phyloP scores from a whole-genome alignment of 2,797 vertebrate species.

The Tangara arthus region DNA sequence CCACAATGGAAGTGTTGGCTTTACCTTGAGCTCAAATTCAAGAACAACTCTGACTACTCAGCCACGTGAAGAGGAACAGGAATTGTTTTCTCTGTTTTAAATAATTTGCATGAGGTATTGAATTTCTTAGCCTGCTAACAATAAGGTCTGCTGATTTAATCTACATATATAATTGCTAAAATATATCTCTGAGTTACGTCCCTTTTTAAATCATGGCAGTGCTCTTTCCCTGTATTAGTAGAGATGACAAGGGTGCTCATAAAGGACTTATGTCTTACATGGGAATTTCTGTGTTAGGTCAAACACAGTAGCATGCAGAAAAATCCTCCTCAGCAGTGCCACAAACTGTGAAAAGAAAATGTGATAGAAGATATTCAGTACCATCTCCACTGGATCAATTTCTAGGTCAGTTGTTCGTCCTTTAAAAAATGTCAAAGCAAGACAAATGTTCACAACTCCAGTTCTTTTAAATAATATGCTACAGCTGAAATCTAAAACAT shows the following conservation, averaged over 20 bases:
- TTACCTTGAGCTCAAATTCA: not conserved
- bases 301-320: not conserved
- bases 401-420: slow-evolving; percentile 58
- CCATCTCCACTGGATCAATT: not conserved
- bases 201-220: slow-evolving; percentile 5
- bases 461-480: not conserved
- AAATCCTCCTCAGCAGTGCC: not conserved
- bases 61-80: not conserved
- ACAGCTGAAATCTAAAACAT: not conserved
- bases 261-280: slow-evolving; percentile 35
- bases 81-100: not conserved
- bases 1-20: not conserved
- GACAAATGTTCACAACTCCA: slow-evolving; percentile 4
- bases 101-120: not conserved
- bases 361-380: slow-evolving; percentile 17
- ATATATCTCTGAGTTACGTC: not conserved
- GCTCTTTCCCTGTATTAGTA: not conserved
- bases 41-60: not conserved
- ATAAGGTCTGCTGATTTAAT: not conserved
- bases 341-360: slow-evolving; percentile 35
- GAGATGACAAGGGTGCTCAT: slow-evolving; percentile 43
- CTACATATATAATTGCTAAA: not conserved
- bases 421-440: slow-evolving; percentile 50
- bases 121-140: not conserved
- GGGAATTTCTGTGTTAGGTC: slow-evolving; percentile 55